phyloP scores from a whole-genome alignment of 1,140 invertebrate species.

The Hypsibius dujardini region DNA sequence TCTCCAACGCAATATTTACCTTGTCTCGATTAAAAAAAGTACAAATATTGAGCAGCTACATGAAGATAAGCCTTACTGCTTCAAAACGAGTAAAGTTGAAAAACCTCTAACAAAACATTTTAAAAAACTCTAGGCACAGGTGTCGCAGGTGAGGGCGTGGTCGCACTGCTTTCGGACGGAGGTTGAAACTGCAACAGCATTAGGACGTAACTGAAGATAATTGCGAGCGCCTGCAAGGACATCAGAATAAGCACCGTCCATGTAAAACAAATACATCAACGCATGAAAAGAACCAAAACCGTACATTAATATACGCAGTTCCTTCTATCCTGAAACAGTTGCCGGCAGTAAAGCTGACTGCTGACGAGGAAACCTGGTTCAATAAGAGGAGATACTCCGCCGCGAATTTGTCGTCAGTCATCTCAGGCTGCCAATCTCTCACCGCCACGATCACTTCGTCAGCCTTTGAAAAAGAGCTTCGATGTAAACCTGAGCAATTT shows the following conservation, averaged over 20 bases:
- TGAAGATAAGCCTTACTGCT: no score
- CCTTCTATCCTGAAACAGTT: constrained; percentile 6
- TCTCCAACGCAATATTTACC: no score
- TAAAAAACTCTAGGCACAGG: no score
- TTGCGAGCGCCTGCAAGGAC: neutral
- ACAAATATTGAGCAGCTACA: no score
- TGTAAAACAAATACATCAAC: no score
- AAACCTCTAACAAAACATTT: no score
- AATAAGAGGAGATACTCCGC: neutral
- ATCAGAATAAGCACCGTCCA: neutral
- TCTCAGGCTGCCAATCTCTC: neutral
- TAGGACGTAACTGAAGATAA: neutral
- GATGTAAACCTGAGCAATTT: neutral
- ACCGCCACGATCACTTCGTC: neutral
- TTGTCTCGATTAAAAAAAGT: no score
- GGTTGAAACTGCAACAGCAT: neutral
- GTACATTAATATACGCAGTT: constrained; percentile 1
- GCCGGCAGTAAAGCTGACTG: neutral
- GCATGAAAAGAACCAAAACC: neutral
- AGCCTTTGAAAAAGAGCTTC: neutral
- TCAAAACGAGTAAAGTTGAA: no score
- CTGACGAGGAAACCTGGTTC: neutral
- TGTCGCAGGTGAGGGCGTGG: no score
- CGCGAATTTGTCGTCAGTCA: neutral
- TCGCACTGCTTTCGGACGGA: neutral